phyloP scores from a whole-genome alignment of 1,140 invertebrate genomes.

The Drosophila pseudoananassae region DNA sequence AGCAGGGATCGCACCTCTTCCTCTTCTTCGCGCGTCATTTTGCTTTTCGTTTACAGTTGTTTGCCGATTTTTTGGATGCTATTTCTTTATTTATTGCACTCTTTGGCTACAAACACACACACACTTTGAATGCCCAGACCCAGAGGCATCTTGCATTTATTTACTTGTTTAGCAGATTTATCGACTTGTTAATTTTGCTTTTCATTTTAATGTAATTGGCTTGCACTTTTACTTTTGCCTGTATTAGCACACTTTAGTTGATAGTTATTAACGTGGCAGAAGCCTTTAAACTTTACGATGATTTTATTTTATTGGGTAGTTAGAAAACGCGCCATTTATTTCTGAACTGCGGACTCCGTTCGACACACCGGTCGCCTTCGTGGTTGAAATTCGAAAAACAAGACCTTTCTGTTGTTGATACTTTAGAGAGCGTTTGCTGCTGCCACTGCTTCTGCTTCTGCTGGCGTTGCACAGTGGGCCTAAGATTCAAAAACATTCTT shows the following conservation, averaged over 20 bases:
- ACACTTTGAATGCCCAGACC: constrained; percentile 1
- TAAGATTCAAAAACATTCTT: background rate
- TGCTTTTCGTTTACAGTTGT: constrained; percentile 41
- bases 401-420: background rate
- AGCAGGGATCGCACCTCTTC: constrained; percentile 82
- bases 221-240: background rate
- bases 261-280: too few species aligned
- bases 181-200: constrained; percentile 1
- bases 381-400: constrained; percentile 1
- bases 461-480: background rate
- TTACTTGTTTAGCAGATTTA: background rate
- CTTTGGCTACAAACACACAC: constrained; percentile 17
- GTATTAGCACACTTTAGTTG: background rate
- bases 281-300: background rate
- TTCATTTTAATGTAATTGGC: background rate
- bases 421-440: background rate
- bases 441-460: background rate
- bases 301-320: background rate
- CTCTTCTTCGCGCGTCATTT: constrained; percentile 80
- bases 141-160: constrained; percentile 17
- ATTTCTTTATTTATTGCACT: constrained; percentile 34
- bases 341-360: constrained; percentile 1
- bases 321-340: constrained; percentile 2
- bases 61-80: constrained; percentile 14
- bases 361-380: constrained; percentile 1